Base-by-base conservation (phyloP, 2,113 vertebrate species). In the Lipophrys pholis region DNA sequence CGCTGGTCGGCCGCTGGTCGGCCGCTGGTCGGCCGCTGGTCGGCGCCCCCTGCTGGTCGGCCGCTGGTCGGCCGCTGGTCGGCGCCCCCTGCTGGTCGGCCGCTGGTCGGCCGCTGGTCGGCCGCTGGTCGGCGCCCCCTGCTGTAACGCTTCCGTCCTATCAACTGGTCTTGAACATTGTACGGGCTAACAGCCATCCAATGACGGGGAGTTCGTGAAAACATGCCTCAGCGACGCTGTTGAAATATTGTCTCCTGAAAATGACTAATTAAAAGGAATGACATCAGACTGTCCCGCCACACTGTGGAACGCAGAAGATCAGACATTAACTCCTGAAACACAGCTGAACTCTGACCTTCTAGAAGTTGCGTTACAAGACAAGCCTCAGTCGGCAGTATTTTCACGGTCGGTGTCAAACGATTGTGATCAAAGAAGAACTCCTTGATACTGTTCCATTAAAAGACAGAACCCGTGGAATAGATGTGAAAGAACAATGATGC, bases 401-500 rank as follows among this genome's bases (percentile, higher is more conserved):
- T 55, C 38, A 52, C 11, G 14, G 48, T 57, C 43, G 39, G 51
- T 48, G 50, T 73, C 70, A 48, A 49, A 61, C 0, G 38, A 61
- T 12, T 45, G 5, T 48, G 50, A 42, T 73, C 10, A 73, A 73
- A 62, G 76, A 79, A 55, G 57, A 73, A 48, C 61, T 71, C 39
- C 48, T 85, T 57, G 65, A 78, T 40, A 73, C 60, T 65, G 69
- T 74, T 15, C 48, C 46, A 68, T 76, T 74, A 57, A 67, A 76
- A 68, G 75, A 76, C 66, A 81, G 53, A 61, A 80, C 66, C 51
- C 49, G 49, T 73, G 67, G 73, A 62, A 83, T 63, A 15, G 80
- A 83, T 57, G 11, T 83, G 73, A 83, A 81, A 74, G 76, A 57
- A 63, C 67, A 74, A 50, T 78, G 58, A 76, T 73, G 36, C 49